Evolutionary conservation across 2,888 invertebrate species (phyloP), one percentile per base, ranked within the genome.

Genomic region (Chaitophorus viminalis): DNA sequence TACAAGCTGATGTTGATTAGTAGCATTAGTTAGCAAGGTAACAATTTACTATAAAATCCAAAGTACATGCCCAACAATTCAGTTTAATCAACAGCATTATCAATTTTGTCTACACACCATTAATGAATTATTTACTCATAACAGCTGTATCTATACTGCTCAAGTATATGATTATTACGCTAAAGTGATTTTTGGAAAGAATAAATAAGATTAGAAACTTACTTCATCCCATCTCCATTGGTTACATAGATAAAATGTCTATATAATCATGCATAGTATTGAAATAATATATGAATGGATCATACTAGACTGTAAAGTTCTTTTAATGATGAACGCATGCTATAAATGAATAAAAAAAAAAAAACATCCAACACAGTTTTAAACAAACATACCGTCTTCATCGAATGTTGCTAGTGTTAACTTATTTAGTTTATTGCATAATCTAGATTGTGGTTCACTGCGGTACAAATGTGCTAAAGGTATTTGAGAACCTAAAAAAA

Each of bases 361-460:
- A n/a, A 36, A 72, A 60, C 21, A 68, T 65, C 9, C 46, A 54
- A 6, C 25, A 9, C 25, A 33, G 36, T 36, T 82, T n/a, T 72
- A 33, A 75, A 83, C 6, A 78, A 75, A 89, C 85, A 90, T 91
- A 93, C 93, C 97, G 91, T 97, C 94, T 84, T 97, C 97, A 91
- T 97, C 97, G 91, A 97, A 97, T 2, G 97, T 97, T 72, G 97
- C 97, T 89, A 97, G 93, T 65, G 97, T 96, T 75, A 97, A 93
- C 90, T 96, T 94, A 89, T 96, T 95, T 89, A 97, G 92, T 92
- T 97, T 97, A 92, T 97, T 97, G 90, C 86, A 88, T 46, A 89
- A 87, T 77, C 88, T 88, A 18, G 88, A 89, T 74, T 89, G 89
- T 25, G 89, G 92, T 89, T 94, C 93, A 83, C 91, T 91, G 86